Base-by-base conservation (phyloP, 2,797 vertebrate species). In the Sus cebifrons region DNA sequence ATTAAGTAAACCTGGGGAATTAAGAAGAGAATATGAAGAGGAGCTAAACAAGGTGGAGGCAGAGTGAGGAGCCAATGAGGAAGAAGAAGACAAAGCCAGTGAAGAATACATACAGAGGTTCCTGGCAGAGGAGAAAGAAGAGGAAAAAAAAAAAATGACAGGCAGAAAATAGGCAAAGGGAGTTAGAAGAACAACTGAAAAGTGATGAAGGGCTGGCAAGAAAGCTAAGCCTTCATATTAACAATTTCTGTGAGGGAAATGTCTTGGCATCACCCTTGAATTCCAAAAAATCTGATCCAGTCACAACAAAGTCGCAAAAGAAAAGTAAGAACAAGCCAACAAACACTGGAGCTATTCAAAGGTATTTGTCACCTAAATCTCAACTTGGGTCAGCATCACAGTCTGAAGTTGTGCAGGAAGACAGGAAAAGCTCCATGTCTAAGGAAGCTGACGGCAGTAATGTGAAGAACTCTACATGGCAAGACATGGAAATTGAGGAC, bases 51-150 rank as follows among this genome's bases (percentile, higher is more conserved):
- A 99, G 98, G 98, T 99, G 97, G 98, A 98, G 15, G 99, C 99
- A 97, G 99, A 99, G 96, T 99, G 99, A 89, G 98, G 98, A 75
- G 99, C 98, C 0, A 98, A 98, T 11, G 99, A 99, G 0, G 99
- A 99, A 91, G 99, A 99, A 94, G 99, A 99, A 98, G 98, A 98
- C 83, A 99, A 96, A 91, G 99, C 99, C 4, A 99, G 99, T 36
- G 99, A 99, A 98, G 99, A 99, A 21, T 99, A 99, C 94, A 99
- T 99, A 97, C 99, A 99, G 58, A 98, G 58, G 3, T 98, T 99
- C 17, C 97, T 99, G 91, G 99, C 98, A 0, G 99, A 99, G 89
- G 99, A 99, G 91, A 99, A 99, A 79, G 98, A 99, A 91, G 98
- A 99, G 94, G 98, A 99, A 82, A 97, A 97, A 2, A 32, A 32